Evolutionary conservation across 2,888 invertebrate species (phyloP), one percentile per base, ranked within the genome.

Genomic region (Lamellibrachia satsuma): DNA sequence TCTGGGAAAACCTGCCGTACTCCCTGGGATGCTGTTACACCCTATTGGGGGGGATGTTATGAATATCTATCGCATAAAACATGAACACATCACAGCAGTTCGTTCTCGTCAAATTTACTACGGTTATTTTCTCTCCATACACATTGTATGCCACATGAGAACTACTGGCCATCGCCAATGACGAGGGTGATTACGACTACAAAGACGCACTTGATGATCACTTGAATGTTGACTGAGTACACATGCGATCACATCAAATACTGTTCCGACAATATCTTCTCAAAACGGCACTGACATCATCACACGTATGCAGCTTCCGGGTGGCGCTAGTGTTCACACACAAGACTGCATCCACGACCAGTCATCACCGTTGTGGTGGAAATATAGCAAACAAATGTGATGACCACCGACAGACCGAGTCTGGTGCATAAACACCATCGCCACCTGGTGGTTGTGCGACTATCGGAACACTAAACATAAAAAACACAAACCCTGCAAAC

Each of bases 11-110:
- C 55, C 55, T 55, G 55, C 22, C 75, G n/a, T 75, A 75, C 15
- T 22, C 39, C 75, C 15, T 75, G 75, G 75, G 75, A 75, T 15
- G 75, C 22, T 75, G 75, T 75, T 22, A 22, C 22, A 75, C 22
- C 75, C 75, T 22, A 75, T 22, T 75, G 9, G 55, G 55, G 15
- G 22, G 75, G 75, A n/a, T 11, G 75, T 22, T 75, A 75, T 55
- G 55, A 75, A 11, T 11, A n/a, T 75, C 75, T 75, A 22, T 22
- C 6, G n/a, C 75, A 75, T 75, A 75, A 75, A 75, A 75, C 75
- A 75, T 75, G 75, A 75, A 75, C 75, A 75, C 75, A 75, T 75
- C 75, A 75, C 75, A 75, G 75, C 75, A 75, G 75, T n/a, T 75
- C 22, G 75, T 75, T 75, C 75, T 75, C 22, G 75, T 75, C 75